Percentiles rank a stretch among this genome's conserved stretches.
Evolutionary conservation across 2,888 invertebrate species (phyloP).

Genomic region (Pediacus dermestoides): DNA sequence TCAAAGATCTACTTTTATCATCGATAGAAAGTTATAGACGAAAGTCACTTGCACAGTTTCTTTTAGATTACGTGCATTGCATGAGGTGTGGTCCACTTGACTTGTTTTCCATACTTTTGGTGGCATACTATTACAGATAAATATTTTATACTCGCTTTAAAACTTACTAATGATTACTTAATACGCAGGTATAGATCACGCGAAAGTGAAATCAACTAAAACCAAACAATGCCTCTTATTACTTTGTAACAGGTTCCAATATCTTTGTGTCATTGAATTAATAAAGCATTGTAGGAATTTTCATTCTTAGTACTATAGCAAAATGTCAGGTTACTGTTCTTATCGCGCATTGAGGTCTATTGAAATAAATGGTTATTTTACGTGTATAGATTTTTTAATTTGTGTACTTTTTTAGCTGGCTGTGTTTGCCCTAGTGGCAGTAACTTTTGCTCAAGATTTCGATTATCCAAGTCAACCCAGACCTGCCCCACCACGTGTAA

Average conservation of each 20-base stretch:
- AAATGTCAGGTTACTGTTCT: too few species aligned
- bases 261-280: too few species aligned
- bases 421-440: slow-evolving; percentile 45
- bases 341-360: slow-evolving; percentile 5
- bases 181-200: too few species aligned
- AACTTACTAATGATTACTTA: slow-evolving; percentile 23
- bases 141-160: slow-evolving; percentile 23
- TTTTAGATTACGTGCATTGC: slow-evolving; percentile 11
- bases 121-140: slow-evolving; percentile 24
- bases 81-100: slow-evolving; percentile 18
- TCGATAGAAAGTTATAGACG: slow-evolving; percentile 13
- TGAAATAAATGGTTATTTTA: neutral
- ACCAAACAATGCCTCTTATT: too few species aligned
- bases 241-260: too few species aligned
- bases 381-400: slow-evolving; percentile 1
- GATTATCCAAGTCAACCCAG: slow-evolving; percentile 49
- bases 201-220: slow-evolving; percentile 11
- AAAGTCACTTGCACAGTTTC: too few species aligned
- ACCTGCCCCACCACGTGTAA: slow-evolving; percentile 48
- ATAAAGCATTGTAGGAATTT: too few species aligned
- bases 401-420: slow-evolving; percentile 39
- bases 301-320: too few species aligned
- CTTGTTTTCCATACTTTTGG: slow-evolving; percentile 13
- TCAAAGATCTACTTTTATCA: too few species aligned
- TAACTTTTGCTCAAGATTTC: slow-evolving; percentile 54